Evolutionary conservation across 2,113 vertebrate genomes (phyloP), one percentile per base, ranked within the genome.

Genomic region (Eretmochelys imbricata): DNA sequence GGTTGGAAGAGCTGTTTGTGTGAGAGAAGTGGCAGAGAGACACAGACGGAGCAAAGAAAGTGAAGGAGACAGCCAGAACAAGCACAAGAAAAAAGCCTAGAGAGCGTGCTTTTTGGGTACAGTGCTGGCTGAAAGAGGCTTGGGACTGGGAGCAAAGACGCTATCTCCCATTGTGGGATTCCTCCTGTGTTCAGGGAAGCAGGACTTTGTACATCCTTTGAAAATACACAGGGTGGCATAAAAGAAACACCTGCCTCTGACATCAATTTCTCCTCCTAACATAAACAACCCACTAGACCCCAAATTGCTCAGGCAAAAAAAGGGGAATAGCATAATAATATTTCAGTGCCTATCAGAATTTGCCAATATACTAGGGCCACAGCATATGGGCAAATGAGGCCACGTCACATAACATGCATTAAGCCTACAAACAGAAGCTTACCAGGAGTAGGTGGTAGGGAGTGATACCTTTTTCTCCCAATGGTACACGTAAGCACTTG

Each of bases 341-440:
- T 14, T 88, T n/a, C 57, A 94, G 53, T 94, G 90, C 84, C 65
- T 62, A 85, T 84, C 35, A 84, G 16, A 91, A 95, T 65, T 88
- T 85, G 86, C 87, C 69, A 82, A 91, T 82, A 42, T 42, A 38
- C 38, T 24, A 22, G 17, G 35, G n/a, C 69, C 90, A 80, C 49
- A 19, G 49, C 87, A 96, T 93, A 62, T 27, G 87, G 96, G 93
- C 53, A 17, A 87, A 93, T 17, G n/a, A 82, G 55, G 38, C n/a
- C 69, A 22, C 46, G 91, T 76, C 87, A 84, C 5, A 91, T 93
- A 94, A 94, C 57, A 53, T 91, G 82, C 42, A 87, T n/a, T 48
- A 90, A 80, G 62, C 42, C 16, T 65, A 35, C 35, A 65, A 65
- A 72, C 20, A 38, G n/a, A 72, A 72, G 9, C 69, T n/a, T 22